phyloP scores from a whole-genome alignment of 1,140 invertebrate species.

The Lasaia peninsularis region DNA sequence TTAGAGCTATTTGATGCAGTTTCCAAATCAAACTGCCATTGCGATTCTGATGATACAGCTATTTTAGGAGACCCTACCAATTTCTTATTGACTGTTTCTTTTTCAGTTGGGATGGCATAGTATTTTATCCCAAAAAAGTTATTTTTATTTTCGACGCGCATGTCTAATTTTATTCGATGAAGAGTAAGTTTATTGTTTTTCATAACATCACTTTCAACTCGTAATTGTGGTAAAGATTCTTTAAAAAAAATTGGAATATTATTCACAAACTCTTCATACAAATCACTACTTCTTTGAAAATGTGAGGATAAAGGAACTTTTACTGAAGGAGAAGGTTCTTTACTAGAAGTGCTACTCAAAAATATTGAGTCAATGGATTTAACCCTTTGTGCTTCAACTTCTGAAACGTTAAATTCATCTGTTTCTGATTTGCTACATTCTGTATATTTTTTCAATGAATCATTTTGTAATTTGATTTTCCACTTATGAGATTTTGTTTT shows the following conservation, averaged over 20 bases:
- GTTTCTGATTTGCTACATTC: not conserved
- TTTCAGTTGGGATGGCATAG: not conserved
- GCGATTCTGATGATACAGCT: not conserved
- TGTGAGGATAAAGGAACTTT: slow-evolving; percentile 19
- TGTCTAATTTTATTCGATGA: slow-evolving; percentile 15
- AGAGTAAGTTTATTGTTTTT: slow-evolving; percentile 26
- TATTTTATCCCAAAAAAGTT: not conserved
- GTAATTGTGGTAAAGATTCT: slow-evolving; percentile 26
- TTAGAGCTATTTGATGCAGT: slow-evolving; percentile 3
- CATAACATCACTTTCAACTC: slow-evolving; percentile 27
- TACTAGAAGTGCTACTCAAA: slow-evolving; percentile 12
- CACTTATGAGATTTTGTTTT: slow-evolving; percentile 4
- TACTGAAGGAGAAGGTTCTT: slow-evolving; percentile 15
- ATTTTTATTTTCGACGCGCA: not conserved
- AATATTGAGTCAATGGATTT: not conserved
- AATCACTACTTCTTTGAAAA: slow-evolving; percentile 6
- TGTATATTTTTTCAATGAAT: too few relatives aligned
- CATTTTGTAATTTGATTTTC: not conserved
- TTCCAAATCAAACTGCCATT: not conserved
- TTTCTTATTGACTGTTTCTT: not conserved
- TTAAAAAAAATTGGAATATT: slow-evolving; percentile 35
- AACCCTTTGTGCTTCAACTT: too few relatives aligned
- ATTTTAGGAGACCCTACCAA: not conserved
- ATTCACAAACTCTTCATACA: slow-evolving; percentile 41
- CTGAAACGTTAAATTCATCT: not conserved